Base-by-base conservation (phyloP, 2,113 vertebrate genomes). In the Notarius lentiginosus region DNA sequence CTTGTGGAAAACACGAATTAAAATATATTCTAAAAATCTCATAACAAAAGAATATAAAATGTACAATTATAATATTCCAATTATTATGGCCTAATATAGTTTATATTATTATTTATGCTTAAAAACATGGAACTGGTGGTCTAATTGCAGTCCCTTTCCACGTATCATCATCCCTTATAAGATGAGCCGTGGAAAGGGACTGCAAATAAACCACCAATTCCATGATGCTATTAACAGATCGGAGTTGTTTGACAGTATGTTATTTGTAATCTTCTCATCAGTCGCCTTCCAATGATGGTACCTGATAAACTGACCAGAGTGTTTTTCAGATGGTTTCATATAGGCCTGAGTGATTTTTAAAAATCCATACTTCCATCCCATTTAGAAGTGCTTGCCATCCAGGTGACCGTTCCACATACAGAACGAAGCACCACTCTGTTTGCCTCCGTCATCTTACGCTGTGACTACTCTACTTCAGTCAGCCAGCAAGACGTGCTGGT, bases 391-490 rank as follows among this genome's bases (percentile, higher is more conserved):
- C 85, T 94, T 83, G 94, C 96, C 1, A 91, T 98, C 79, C 94
- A 97, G 91, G 98, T 99, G 89, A 94, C 85, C 0, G 97, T 99
- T 66, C 94, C 96, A 34, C 82, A 97, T 84, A 87, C 81, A 0
- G 88, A 97, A 84, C 94, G 95, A 88, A 95, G 93, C 41, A 96
- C 96, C 11, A 91, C 94, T 27, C 92, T 99, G 76, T 99, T 99
- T 90, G 96, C 96, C 86, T 95, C 93, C 0, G 83, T 99, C 18
- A 79, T 89, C 82, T 95, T 99, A 55, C 96, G 94, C 60, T 99
- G 98, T 90, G 98, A 99, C 84, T 99, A 96, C 58, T 96, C 96
- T 90, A 99, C 98, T 53, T 97, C 97, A 1, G 96, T 96, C 0
- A 96, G 89, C 90, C 91, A 91, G 55, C 97, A 98, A 86, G 95